Evolutionary conservation across 2,888 invertebrate genomes (phyloP), one percentile per base, ranked within the genome.

Genomic region (Pandemis heparana): DNA sequence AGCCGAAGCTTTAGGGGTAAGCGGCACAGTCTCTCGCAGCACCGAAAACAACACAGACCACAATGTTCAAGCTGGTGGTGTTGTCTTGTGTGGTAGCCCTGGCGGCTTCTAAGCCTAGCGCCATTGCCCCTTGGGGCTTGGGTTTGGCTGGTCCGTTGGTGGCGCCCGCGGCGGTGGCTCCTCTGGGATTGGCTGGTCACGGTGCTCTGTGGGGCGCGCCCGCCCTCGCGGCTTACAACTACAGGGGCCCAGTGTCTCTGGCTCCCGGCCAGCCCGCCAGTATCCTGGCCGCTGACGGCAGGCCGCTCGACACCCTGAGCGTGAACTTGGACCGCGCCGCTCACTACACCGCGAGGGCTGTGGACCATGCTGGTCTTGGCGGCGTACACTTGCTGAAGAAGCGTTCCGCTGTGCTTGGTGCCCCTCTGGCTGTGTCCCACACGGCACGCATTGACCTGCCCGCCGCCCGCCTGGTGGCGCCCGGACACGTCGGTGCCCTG

Each of bases 31-130:
- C 86, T 84, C 84, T 85, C 83, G 84, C 79, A 83, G 85, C 82
- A 84, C 81, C 83, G 83, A 86, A 86, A 89, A 82, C 92, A 92
- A 91, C 91, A 92, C 92, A 94, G 93, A 93, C 91, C 92, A 94
- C 90, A 91, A 95, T 95, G 94, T 92, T 90, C 83, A 94, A 93
- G 90, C 87, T 95, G 95, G 95, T 95, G 94, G 95, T 95, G 91
- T 95, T 96, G 95, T 95, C 95, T 85, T 95, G 95, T 85, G 90
- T 96, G 78, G 84, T 96, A 83, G 95, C 95, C 84, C 83, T 96
- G 77, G 95, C 92, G 81, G 94, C 93, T 69, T 95, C 96, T 79
- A 89, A 85, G 71, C 92, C 93, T 63, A 89, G 90, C 70, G 88
- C 83, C 41, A 70, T 89, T 43, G 79, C 79, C 43, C 81, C 79